A percentile compares a stretch with the other conserved stretches of the same genome.
phyloP scores from a whole-genome alignment of 2,113 vertebrate genomes.

The Phalacrocorax carbo region DNA sequence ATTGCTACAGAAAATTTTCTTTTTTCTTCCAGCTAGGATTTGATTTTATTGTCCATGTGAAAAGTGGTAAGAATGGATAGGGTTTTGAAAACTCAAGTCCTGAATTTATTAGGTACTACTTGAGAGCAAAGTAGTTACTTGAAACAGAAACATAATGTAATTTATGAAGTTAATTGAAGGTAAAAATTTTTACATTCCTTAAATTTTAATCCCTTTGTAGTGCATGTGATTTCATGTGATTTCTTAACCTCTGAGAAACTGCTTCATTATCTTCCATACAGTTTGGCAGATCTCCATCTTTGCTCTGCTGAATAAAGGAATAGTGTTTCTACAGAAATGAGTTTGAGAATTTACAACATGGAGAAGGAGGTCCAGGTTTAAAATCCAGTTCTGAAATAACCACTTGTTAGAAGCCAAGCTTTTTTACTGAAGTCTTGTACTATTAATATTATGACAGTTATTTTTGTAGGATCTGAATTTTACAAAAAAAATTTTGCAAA shows the following conservation, averaged over 20 bases:
- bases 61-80: background rate
- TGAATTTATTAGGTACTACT: background rate
- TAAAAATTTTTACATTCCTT: conserved; percentile 41
- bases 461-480: background rate
- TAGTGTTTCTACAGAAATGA: conserved; percentile 24
- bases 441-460: background rate
- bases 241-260: conserved; percentile 54
- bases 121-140: background rate
- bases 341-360: conserved; percentile 20
- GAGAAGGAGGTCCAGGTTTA: background rate
- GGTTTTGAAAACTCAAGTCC: background rate
- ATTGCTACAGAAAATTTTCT: background rate
- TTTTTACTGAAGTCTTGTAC: background rate
- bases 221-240: conserved; percentile 65
- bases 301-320: conserved; percentile 32
- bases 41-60: background rate
- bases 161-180: conserved; percentile 33
- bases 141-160: background rate
- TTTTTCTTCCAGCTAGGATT: background rate
- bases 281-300: conserved; percentile 61
- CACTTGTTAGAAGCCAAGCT: background rate
- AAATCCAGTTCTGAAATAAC: background rate
- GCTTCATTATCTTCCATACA: conserved; percentile 62
- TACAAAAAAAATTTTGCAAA: background rate
- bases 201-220: conserved; percentile 56